Evolutionary conservation across 1,140 invertebrate species (phyloP).

Genomic region (Caenorhabditis remanei): DNA sequence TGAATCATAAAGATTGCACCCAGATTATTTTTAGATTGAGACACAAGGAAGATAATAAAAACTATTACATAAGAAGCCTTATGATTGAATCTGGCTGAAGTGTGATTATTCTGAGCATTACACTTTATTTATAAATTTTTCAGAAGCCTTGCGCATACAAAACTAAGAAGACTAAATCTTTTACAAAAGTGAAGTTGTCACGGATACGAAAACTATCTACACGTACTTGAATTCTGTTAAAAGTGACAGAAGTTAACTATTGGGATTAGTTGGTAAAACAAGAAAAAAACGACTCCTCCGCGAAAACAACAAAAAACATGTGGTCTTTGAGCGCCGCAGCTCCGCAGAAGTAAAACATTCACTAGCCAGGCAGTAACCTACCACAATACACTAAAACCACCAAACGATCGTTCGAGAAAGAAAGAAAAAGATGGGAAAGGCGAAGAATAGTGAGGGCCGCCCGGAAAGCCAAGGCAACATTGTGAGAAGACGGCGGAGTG

Average conservation of each 20-base stretch:
- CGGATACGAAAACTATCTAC: background rate
- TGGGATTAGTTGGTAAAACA: background rate
- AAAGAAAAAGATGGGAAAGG: background rate
- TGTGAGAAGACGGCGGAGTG: slow-evolving; percentile 5
- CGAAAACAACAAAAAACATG: slow-evolving; percentile 9
- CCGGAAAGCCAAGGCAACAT: slow-evolving; percentile 29
- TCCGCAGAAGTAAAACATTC: background rate
- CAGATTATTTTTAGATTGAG: too few relatives aligned
- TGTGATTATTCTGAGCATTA: too few relatives aligned
- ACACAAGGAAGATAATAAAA: too few relatives aligned
- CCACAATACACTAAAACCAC: slow-evolving; percentile 43
- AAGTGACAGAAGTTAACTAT: background rate
- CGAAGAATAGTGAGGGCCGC: background rate
- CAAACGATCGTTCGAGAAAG: slow-evolving; percentile 41
- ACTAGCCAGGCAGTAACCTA: background rate
- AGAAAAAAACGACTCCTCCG: background rate
- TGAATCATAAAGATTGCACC: too few relatives aligned
- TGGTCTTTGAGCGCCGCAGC: slow-evolving; percentile 20
- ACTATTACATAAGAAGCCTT: too few relatives aligned
- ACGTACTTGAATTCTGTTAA: background rate
- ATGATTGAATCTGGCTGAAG: too few relatives aligned
- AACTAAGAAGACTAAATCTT: too few relatives aligned
- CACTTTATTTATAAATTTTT: too few relatives aligned
- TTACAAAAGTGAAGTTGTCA: too few relatives aligned
- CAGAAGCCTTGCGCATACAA: too few relatives aligned